phyloP scores from a whole-genome alignment of 2,888 invertebrate species.

The Drosophila hamatofila region DNA sequence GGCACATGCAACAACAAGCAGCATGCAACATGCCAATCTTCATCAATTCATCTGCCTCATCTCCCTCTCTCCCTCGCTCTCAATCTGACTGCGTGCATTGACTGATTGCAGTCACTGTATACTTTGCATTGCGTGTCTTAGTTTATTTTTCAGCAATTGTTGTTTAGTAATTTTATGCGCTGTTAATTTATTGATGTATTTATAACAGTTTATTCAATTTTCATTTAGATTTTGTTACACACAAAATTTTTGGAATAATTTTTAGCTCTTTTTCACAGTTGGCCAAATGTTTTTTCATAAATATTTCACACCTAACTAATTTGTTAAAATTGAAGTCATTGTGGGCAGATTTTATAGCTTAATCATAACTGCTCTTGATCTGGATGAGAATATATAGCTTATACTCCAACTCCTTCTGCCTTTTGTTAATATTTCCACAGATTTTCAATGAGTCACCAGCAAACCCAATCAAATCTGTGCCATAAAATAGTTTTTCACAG shows the following conservation, averaged over 20 bases:
- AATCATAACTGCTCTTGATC: conserved; percentile 13
- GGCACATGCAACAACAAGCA: conserved; percentile 59
- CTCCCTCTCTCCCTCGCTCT: background rate
- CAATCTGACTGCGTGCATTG: conserved; percentile 38
- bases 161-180: conserved; percentile 66
- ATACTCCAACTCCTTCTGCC: no score
- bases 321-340: no score
- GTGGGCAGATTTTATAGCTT: background rate
- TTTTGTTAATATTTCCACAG: no score
- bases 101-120: conserved; percentile 52
- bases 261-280: background rate
- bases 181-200: conserved; percentile 66
- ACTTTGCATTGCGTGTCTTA: conserved; percentile 45
- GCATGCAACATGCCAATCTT: conserved; percentile 44
- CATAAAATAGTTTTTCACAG: conserved; percentile 41
- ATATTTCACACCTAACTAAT: conserved; percentile 11
- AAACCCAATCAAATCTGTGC: conserved; percentile 24
- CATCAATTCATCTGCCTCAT: conserved; percentile 15
- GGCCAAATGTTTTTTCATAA: background rate
- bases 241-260: background rate
- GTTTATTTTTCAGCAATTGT: conserved; percentile 23
- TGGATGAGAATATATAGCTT: background rate
- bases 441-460: conserved; percentile 32
- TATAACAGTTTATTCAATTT: conserved; percentile 32
- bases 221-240: conserved; percentile 12